Evolutionary conservation across 2,113 vertebrate genomes (phyloP).

Genomic region (Bagarius yarrelli): DNA sequence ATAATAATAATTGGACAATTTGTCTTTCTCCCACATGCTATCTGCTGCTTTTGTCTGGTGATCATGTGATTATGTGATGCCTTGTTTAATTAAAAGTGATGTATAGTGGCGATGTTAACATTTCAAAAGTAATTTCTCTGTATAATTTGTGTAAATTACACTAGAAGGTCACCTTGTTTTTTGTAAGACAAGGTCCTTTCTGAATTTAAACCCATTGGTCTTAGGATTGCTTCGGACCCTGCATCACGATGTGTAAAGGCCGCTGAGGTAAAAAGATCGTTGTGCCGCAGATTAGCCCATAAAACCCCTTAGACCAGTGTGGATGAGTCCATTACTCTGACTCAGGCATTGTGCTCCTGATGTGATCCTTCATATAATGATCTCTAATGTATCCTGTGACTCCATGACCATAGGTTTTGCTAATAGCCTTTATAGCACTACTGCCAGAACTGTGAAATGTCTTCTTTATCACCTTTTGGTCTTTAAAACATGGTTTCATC

Average conservation of each 20-base stretch:
- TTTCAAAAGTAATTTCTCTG: background rate
- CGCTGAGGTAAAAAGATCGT: conserved; percentile 47
- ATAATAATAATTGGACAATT: conserved; percentile 14
- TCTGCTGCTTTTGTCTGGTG: background rate
- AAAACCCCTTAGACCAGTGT: conserved; percentile 56
- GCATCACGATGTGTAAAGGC: conserved; percentile 18
- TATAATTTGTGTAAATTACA: conserved; percentile 15
- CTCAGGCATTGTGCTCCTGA: conserved; percentile 36
- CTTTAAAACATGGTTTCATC: conserved; percentile 52
- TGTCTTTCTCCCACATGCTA: conserved; percentile 12
- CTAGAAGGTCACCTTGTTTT: conserved; percentile 13
- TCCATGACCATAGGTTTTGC: conserved; percentile 43
- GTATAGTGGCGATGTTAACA: background rate
- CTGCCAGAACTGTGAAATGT: conserved; percentile 57
- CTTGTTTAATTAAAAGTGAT: conserved; percentile 14
- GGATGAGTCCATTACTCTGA: conserved; percentile 52
- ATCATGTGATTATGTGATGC: background rate
- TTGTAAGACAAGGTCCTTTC: background rate
- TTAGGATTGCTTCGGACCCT: background rate
- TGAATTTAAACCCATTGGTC: background rate
- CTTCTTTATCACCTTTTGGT: conserved; percentile 61
- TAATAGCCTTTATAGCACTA: conserved; percentile 61
- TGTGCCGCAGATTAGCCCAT: conserved; percentile 57
- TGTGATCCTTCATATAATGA: conserved; percentile 59
- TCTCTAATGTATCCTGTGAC: conserved; percentile 50